Conservation (phyloP, 2,113 vertebrate genomes). For the Indicator indicator region DNA sequence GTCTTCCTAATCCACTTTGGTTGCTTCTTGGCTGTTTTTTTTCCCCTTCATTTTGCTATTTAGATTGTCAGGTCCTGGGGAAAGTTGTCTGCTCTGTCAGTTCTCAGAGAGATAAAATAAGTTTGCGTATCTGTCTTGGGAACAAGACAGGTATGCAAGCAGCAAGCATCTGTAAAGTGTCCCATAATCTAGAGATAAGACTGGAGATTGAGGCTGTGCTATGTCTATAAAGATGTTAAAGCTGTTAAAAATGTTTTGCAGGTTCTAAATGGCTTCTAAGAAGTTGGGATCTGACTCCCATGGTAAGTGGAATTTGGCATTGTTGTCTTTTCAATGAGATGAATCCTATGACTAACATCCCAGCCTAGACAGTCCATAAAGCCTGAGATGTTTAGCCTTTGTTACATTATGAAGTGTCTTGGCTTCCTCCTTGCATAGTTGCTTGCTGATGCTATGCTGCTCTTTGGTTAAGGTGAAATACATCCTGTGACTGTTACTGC, state of each 20-base stretch:
- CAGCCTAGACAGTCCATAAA: neutral
- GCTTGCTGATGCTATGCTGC: neutral
- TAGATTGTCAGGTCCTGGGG: neutral
- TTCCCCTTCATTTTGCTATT: neutral
- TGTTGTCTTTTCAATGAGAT: neutral
- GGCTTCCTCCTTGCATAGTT: neutral
- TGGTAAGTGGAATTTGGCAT: slow-evolving; percentile 78
- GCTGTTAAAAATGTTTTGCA: slow-evolving; percentile 73
- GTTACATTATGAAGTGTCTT: neutral
- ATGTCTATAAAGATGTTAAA: neutral
- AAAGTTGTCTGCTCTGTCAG: neutral
- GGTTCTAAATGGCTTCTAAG: slow-evolving; percentile 98
- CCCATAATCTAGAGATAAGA: neutral
- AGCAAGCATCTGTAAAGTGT: neutral
- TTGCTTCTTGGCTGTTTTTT: neutral
- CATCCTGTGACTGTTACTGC: neutral
- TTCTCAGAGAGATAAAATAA: neutral
- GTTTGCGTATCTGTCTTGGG: neutral
- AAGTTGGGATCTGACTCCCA: slow-evolving; percentile 92
- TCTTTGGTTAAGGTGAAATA: neutral
- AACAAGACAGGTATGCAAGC: no score
- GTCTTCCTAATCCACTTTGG: neutral
- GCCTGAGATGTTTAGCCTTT: neutral
- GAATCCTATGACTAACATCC: neutral
- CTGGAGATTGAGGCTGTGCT: neutral